Conservation (phyloP, 2,113 vertebrate species). For the Laticauda laticaudata region DNA sequence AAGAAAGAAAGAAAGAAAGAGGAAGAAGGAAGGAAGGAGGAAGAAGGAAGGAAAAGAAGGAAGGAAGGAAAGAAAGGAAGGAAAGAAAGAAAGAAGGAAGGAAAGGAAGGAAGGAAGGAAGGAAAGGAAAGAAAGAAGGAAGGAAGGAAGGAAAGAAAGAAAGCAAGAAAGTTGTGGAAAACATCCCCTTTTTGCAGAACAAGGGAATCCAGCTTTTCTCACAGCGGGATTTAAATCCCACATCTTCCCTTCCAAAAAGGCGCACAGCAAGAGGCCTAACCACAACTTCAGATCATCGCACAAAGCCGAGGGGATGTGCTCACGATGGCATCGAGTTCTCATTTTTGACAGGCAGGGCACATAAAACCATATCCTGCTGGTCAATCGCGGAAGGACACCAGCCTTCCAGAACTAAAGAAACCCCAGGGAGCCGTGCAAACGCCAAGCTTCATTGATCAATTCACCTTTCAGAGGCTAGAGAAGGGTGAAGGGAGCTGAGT, state of each 20-base stretch:
- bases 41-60: no score
- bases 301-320: not conserved
- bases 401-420: not conserved
- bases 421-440: not conserved
- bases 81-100: no score
- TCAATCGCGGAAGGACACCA: not conserved
- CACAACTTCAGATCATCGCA: no score
- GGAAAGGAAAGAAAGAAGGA: accelerated
- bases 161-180: no score
- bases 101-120: no score
- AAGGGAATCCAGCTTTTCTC: no score
- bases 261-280: not conserved
- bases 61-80: no score
- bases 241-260: not conserved
- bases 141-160: accelerated
- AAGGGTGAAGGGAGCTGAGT: not conserved
- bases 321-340: not conserved
- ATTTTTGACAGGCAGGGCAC: not conserved
- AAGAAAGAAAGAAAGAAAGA: no score
- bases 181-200: no score
- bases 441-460: not conserved
- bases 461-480: not conserved
- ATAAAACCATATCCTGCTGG: not conserved
- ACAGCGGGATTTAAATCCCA: no score
- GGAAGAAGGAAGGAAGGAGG: no score